These are phyloP conservation scores for Tillus elongatus DNA, from an alignment of 2,888 invertebrate species.

Conservation along the genomic window DNA sequence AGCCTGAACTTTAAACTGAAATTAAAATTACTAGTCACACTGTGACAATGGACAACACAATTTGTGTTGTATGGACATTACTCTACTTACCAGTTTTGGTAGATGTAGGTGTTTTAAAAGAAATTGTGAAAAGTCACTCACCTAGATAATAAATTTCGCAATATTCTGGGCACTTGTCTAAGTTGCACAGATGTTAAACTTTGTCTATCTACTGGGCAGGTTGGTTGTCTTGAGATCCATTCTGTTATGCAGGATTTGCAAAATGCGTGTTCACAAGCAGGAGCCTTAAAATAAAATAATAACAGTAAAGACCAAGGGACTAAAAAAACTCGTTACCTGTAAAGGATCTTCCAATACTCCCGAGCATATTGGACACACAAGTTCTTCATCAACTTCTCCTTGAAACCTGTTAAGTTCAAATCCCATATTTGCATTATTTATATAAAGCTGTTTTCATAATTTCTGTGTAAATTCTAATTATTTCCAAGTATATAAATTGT, in stretches of 20 bases:
- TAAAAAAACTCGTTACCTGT: slow-evolving; percentile 56
- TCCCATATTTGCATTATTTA: slow-evolving; percentile 84
- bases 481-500: no score
- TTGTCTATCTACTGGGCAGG: slow-evolving; percentile 90
- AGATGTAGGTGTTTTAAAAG: background rate
- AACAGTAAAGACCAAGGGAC: slow-evolving; percentile 7
- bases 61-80: no score
- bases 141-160: slow-evolving; percentile 84
- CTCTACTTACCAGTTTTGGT: no score
- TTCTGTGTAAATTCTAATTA: no score
- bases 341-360: slow-evolving; percentile 91
- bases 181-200: slow-evolving; percentile 82
- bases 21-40: no score
- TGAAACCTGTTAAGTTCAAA: slow-evolving; percentile 90
- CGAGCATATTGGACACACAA: slow-evolving; percentile 93
- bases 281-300: no score
- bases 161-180: slow-evolving; percentile 85
- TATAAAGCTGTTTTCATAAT: no score
- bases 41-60: no score
- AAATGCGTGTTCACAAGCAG: slow-evolving; percentile 93
- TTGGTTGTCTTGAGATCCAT: slow-evolving; percentile 89
- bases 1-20: no score
- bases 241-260: slow-evolving; percentile 89
- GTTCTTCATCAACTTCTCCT: slow-evolving; percentile 93
- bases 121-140: slow-evolving; percentile 43